Percentiles rank a stretch among this genome's conserved stretches.
phyloP scores from a whole-genome alignment of 2,113 vertebrate genomes.

The Salvator merianae region DNA sequence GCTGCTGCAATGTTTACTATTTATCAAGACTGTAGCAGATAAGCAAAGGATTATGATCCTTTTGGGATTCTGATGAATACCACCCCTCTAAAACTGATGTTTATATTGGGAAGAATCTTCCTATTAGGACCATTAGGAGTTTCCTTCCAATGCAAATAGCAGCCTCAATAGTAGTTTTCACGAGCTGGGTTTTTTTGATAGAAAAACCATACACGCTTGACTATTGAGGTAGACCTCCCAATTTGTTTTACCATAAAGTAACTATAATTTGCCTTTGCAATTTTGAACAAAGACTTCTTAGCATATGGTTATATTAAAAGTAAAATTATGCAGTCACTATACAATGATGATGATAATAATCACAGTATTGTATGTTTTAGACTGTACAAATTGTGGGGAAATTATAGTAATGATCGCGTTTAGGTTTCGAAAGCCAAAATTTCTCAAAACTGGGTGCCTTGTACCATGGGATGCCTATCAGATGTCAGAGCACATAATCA shows the following conservation, averaged over 20 bases:
- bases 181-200: not conserved
- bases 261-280: no score
- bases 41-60: not conserved
- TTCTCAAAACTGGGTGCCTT: not conserved
- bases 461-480: not conserved
- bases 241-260: not conserved
- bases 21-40: no score
- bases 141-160: not conserved
- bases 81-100: not conserved
- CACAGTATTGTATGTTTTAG: not conserved
- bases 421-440: not conserved
- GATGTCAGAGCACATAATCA: slow-evolving; percentile 1
- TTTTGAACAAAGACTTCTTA: not conserved
- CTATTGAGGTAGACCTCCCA: not conserved
- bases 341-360: not conserved
- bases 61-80: not conserved
- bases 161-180: not conserved
- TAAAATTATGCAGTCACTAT: not conserved
- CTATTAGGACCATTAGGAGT: not conserved
- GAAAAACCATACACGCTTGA: not conserved
- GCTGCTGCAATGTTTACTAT: not conserved
- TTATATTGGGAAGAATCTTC: not conserved
- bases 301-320: not conserved
- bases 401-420: not conserved
- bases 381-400: not conserved